Evolutionary conservation across 2,888 invertebrate genomes (phyloP).

Genomic region (Cheilosia grossa): DNA sequence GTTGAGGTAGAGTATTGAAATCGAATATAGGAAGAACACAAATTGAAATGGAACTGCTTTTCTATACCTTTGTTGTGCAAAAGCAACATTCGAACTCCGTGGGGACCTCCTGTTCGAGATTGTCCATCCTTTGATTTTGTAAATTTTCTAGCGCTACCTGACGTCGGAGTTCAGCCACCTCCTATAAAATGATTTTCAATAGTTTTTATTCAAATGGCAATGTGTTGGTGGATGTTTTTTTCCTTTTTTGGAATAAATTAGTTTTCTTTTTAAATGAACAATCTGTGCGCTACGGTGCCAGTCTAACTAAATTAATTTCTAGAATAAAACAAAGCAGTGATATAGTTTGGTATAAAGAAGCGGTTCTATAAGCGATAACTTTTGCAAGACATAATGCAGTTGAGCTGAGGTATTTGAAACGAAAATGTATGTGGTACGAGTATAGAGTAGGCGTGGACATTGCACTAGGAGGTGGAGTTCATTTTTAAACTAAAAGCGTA

Average conservation of each 20-base stretch:
- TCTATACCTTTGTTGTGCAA: conserved; percentile 94
- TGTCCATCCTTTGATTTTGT: conserved; percentile 84
- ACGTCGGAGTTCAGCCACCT: conserved; percentile 83
- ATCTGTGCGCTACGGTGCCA: conserved; percentile 56
- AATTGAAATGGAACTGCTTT: conserved; percentile 27
- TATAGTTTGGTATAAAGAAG: conserved; percentile 19
- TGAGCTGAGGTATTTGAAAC: conserved; percentile 3
- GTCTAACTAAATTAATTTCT: conserved; percentile 23
- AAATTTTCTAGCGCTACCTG: conserved; percentile 83
- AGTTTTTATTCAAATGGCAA: conserved; percentile 26
- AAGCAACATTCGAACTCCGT: conserved; percentile 98
- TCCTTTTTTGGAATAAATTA: conserved; percentile 14
- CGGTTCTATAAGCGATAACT: conserved; percentile 36
- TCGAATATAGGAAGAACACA: conserved; percentile 17
- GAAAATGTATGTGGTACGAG: not conserved
- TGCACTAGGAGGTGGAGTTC: conserved; percentile 10
- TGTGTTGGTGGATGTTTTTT: conserved; percentile 10
- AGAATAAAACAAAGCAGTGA: conserved; percentile 19
- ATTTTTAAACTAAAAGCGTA: conserved; percentile 14
- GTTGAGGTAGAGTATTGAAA: conserved; percentile 24
- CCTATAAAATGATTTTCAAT: conserved; percentile 80
- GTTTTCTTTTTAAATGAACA: conserved; percentile 26
- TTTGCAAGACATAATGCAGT: conserved; percentile 32
- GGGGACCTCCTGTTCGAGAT: conserved; percentile 93
- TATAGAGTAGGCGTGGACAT: conserved; percentile 10